Percentiles rank a stretch among this genome's conserved stretches.
These are phyloP conservation scores for Prinia subflava DNA, from an alignment of 2,113 vertebrate species.

Conservation along the genomic window DNA sequence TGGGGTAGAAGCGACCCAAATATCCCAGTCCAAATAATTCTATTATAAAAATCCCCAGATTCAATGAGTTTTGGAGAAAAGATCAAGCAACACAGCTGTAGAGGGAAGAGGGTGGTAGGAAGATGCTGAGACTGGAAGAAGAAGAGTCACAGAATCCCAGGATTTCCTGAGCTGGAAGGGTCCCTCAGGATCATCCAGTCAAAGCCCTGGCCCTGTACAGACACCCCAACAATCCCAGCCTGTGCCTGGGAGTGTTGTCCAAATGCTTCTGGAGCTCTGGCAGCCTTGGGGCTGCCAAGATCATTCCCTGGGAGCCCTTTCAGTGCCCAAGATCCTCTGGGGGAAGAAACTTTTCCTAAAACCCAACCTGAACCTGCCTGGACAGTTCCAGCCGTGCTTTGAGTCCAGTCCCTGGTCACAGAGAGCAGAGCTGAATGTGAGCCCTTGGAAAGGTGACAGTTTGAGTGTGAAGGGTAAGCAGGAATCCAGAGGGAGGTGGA, in stretches of 20 bases:
- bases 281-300: accelerated
- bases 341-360: background rate
- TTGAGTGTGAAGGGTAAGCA: no score
- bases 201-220: background rate
- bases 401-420: background rate
- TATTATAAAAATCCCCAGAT: background rate
- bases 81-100: background rate
- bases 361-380: background rate
- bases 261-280: background rate
- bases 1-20: background rate
- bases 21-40: background rate
- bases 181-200: background rate
- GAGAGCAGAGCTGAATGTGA: accelerated
- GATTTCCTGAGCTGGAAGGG: background rate
- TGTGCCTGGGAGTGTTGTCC: accelerated
- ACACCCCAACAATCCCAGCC: background rate
- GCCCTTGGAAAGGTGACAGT: background rate
- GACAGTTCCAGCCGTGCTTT: background rate
- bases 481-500: background rate
- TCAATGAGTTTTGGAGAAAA: background rate
- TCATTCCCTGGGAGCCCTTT: background rate
- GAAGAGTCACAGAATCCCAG: background rate
- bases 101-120: background rate
- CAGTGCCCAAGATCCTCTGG: accelerated
- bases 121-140: background rate